Evolutionary conservation across 2,888 invertebrate species (phyloP).

Genomic region (Dexiosoma caninum): DNA sequence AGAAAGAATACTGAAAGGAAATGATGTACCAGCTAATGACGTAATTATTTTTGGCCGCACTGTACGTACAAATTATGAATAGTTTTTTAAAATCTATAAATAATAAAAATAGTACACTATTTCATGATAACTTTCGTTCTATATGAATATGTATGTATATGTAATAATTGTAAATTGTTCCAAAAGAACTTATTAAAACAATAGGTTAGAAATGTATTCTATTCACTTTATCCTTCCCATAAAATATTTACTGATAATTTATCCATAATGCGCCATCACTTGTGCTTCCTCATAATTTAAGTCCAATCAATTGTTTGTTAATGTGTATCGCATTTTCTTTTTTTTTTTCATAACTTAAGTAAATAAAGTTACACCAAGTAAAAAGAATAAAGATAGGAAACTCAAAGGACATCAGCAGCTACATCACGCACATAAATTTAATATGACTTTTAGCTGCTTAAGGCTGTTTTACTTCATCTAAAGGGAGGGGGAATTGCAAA

Average conservation of each 20-base stretch:
- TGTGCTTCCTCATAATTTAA: neutral
- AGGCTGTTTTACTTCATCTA: constrained; percentile 11
- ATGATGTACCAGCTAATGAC: no score
- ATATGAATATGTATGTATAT: neutral
- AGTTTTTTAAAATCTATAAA: no score
- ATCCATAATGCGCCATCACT: constrained; percentile 26
- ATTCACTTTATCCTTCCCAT: neutral
- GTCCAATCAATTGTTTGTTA: constrained; percentile 50
- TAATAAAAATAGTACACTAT: no score
- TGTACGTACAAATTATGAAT: no score
- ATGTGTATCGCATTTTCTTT: neutral
- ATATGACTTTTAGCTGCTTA: constrained; percentile 48
- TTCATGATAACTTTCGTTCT: no score
- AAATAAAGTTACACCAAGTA: constrained; percentile 20
- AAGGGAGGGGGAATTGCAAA: neutral
- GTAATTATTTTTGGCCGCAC: no score
- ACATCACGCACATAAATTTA: constrained; percentile 59
- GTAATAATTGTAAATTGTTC: neutral
- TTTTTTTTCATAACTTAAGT: constrained; percentile 18
- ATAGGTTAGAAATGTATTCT: neutral
- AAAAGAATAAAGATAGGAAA: constrained; percentile 16
- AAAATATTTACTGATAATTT: constrained; percentile 15
- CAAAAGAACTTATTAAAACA: neutral
- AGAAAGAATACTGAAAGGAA: no score
- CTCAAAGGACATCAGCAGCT: constrained; percentile 56